Base-by-base conservation (phyloP, 2,113 vertebrate species). In the Symphodus melops region DNA sequence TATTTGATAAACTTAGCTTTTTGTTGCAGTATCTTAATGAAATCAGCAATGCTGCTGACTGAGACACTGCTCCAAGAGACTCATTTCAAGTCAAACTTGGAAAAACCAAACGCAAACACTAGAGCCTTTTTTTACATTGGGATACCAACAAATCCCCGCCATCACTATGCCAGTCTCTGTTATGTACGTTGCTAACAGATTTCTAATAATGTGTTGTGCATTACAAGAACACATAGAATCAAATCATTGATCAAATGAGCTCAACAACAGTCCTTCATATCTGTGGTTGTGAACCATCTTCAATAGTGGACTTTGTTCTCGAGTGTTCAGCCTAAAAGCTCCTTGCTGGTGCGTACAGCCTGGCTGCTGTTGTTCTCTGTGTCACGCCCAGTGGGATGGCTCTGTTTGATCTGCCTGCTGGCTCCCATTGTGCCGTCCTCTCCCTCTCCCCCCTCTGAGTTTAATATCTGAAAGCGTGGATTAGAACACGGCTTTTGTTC, bases 231-330 rank as follows among this genome's bases (percentile, higher is more conserved):
- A 44, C n/a, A 44, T 1, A 44, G 3, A 12, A 44, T 14, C 12
- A 16, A 44, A 42, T 46, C 3, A 13, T 5, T 8, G 48, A 73
- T 57, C 20, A 42, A 67, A 58, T 67, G 9, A 11, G 21, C 20
- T 51, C 19, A 23, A 39, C 13, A 46, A 5, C 25, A 28, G 8
- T 20, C 4, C 52, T 17, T 14, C 12, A 6, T 20, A 0, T 39
- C 39, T 21, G 48, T 41, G 16, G 51, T 60, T 66, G 42, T 80
- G 56, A 62, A 20, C 11, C 0, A 39, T 59, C 19, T 13, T 88
- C 67, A 92, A 90, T 77, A 54, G 87, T 67, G 5, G 68, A 89
- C 86, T 87, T 92, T 92, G 89, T 91, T 86, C 68, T 49, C 48
- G 0, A 73, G 81, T 37, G 53, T 51, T 57, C 41, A 48, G 77